phyloP scores from a whole-genome alignment of 2,113 vertebrate genomes.

The Gasterosteus aculeatus region DNA sequence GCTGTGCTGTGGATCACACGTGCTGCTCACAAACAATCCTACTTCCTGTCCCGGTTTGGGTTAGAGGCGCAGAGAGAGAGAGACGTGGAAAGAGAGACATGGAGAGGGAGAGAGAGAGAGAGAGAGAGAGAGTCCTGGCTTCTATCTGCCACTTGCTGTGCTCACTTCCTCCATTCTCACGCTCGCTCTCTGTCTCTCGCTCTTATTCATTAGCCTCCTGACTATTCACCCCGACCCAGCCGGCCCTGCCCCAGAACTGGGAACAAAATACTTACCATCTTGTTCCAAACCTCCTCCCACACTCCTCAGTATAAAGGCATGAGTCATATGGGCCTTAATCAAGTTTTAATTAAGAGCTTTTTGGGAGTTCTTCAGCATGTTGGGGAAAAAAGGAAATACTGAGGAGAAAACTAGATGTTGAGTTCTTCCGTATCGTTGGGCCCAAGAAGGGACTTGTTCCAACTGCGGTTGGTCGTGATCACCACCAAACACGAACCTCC shows the following conservation, averaged over 20 bases:
- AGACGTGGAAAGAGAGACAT: slow-evolving; percentile 1
- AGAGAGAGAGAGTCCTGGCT: slow-evolving; percentile 62
- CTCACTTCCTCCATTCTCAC: slow-evolving; percentile 77
- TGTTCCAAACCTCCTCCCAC: slow-evolving; percentile 76
- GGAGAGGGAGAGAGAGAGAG: background rate
- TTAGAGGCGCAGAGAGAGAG: slow-evolving; percentile 14
- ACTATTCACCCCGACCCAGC: slow-evolving; percentile 70
- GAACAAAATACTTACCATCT: slow-evolving; percentile 72
- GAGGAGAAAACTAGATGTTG: background rate
- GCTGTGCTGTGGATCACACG: slow-evolving; percentile 74
- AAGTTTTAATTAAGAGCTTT: slow-evolving; percentile 45
- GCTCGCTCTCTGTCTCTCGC: slow-evolving; percentile 61
- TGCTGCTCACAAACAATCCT: slow-evolving; percentile 76
- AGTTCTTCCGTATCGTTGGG: slow-evolving; percentile 13
- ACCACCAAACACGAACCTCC: background rate
- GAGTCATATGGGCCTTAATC: slow-evolving; percentile 65
- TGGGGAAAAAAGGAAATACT: slow-evolving; percentile 23
- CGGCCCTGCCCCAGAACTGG: slow-evolving; percentile 53
- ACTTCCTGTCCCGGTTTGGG: slow-evolving; percentile 69
- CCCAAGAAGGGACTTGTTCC: background rate
- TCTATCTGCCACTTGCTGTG: slow-evolving; percentile 71
- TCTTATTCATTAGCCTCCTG: slow-evolving; percentile 76
- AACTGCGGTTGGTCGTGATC: slow-evolving; percentile 4
- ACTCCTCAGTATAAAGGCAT: slow-evolving; percentile 58
- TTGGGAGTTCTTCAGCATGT: slow-evolving; percentile 27